Evolutionary conservation across 2,797 vertebrate genomes (phyloP).

Genomic region (Cossypha heuglini): DNA sequence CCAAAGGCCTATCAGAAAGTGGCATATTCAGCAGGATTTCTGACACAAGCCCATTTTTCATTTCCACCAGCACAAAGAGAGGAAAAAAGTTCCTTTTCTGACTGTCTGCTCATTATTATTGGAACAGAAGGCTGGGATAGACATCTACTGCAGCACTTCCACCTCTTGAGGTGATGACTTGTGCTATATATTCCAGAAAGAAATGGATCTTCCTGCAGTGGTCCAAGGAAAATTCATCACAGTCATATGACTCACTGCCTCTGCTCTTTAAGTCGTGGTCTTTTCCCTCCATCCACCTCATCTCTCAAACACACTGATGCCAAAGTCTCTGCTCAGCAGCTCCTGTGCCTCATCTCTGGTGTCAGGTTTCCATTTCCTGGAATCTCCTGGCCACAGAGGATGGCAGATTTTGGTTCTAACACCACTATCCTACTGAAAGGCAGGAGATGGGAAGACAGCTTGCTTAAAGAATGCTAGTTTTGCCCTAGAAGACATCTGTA

Average conservation of each 20-base stretch:
- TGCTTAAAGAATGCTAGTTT: neutral
- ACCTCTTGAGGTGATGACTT: neutral
- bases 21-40: neutral
- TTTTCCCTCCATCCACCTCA: neutral
- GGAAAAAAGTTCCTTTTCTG: neutral
- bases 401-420: neutral
- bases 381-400: neutral
- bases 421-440: neutral
- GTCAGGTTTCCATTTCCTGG: neutral
- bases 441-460: neutral
- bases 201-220: neutral
- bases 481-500: neutral
- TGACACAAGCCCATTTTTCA: neutral
- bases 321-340: neutral
- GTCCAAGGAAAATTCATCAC: constrained; percentile 17
- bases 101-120: neutral
- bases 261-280: neutral
- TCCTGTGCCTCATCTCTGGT: neutral
- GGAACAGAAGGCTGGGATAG: neutral
- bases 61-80: neutral
- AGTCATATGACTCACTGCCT: neutral
- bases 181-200: neutral
- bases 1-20: neutral
- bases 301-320: neutral
- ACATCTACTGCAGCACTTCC: neutral